phyloP scores from a whole-genome alignment of 2,888 invertebrate species.

The Lymantria dispar region DNA sequence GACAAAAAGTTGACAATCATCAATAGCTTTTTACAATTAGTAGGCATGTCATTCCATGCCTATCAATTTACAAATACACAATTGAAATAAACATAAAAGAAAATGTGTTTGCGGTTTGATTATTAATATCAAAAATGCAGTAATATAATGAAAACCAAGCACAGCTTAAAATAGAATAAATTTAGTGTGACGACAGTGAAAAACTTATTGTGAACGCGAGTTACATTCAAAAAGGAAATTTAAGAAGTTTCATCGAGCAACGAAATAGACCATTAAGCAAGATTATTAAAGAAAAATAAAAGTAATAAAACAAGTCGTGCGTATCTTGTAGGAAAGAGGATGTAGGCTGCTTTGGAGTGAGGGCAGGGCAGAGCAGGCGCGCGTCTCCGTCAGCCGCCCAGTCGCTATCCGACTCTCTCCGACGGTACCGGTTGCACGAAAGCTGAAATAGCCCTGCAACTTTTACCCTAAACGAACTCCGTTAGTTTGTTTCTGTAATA shows the following conservation, averaged over 20 bases:
- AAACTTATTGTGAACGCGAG: constrained; percentile 47
- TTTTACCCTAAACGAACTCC: constrained; percentile 31
- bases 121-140: too few species aligned
- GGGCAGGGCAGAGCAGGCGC: constrained; percentile 50
- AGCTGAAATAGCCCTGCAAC: constrained; percentile 24
- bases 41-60: too few species aligned
- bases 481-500: constrained; percentile 9
- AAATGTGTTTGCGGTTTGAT: too few species aligned
- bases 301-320: constrained; percentile 74
- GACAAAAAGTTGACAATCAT: too few species aligned
- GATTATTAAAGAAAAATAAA: constrained; percentile 78
- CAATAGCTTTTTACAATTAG: too few species aligned
- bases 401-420: constrained; percentile 53
- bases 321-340: constrained; percentile 59
- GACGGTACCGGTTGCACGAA: constrained; percentile 24
- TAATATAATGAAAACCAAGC: constrained; percentile 1
- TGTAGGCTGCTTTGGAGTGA: constrained; percentile 42
- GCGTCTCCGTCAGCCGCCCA: constrained; percentile 36
- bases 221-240: constrained; percentile 54
- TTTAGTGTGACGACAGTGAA: constrained; percentile 20
- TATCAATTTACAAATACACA: too few species aligned
- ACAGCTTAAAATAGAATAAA: constrained; percentile 10
- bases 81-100: too few species aligned
- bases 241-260: constrained; percentile 62
- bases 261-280: constrained; percentile 72